Base-by-base conservation (phyloP, 2,888 invertebrate species). In the Unio pictorum region DNA sequence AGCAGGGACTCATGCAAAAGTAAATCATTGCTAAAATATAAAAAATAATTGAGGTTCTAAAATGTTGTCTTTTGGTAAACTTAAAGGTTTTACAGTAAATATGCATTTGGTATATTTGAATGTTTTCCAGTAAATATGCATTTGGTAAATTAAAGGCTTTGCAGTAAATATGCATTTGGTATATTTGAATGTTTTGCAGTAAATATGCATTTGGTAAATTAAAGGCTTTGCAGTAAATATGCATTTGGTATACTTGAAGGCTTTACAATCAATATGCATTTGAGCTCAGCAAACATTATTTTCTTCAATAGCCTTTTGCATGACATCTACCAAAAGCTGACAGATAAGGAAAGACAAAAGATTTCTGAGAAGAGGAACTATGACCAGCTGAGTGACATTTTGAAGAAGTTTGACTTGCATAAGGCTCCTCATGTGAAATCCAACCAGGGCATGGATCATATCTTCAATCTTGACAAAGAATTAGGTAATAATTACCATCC, bases 401-500 rank as follows among this genome's bases (percentile, higher is more conserved):
- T 76, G 55, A 71, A 75, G 61, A 68, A 68, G 28, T 45, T 63
- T 6, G 74, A 75, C n/a, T 66, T 68, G 7, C 67, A 68, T 28
- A 71, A 73, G 60, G 30, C 45, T 18, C 66, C 71, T 20, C 63
- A 68, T 28, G 23, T 66, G 18, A 26, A 45, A 17, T 55, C 57
- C 59, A 67, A 67, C 54, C 67, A 72, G 15, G 66, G 67, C 54
- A 81, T 84, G 74, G 83, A 84, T 28, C 78, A 81, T n/a, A 73
- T 82, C 54, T 72, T 80, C 61, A 77, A 86, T 20, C 87, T 86
- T 7, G 72, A 84, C 17, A 68, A 69, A 54, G 83, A 86, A 64
- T 74, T 87, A 58, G 80, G 87, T 86, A 69, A 69, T 45, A 45
- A 1, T 45, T 45, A 11, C 45, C 73, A 63, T 45, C 17, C 61